A percentile compares a stretch with the other conserved stretches of the same genome.
phyloP scores from a whole-genome alignment of 2,888 invertebrate genomes.

The Noctua fimbriata region DNA sequence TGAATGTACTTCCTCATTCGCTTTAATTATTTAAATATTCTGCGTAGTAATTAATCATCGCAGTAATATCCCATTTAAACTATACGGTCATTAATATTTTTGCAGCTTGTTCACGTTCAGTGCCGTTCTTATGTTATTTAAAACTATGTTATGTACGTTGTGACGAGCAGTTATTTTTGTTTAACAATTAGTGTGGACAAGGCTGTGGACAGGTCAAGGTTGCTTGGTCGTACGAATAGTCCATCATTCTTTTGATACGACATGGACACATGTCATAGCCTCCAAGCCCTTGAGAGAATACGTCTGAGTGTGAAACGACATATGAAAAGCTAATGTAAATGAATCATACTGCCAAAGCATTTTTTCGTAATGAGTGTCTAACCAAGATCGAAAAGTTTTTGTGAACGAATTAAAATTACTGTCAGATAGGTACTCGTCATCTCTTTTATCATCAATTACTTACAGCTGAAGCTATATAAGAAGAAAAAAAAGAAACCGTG shows the following conservation, averaged over 20 bases:
- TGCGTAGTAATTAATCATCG: slow-evolving; percentile 25
- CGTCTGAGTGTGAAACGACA: neutral
- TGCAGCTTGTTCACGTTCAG: slow-evolving; percentile 12
- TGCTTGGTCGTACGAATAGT: slow-evolving; percentile 34
- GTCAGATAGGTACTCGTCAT: neutral
- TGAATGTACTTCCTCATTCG: slow-evolving; percentile 42
- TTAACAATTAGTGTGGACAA: slow-evolving; percentile 17
- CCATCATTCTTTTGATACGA: slow-evolving; percentile 47
- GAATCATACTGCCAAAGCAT: neutral
- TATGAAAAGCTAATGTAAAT: neutral
- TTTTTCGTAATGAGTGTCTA: neutral
- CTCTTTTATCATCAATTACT: too few relatives aligned
- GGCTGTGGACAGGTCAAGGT: slow-evolving; percentile 50
- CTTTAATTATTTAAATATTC: slow-evolving; percentile 33
- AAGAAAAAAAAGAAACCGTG: neutral
- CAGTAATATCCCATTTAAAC: slow-evolving; percentile 23
- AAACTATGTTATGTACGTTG: neutral
- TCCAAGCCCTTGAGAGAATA: slow-evolving; percentile 36
- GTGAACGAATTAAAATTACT: neutral
- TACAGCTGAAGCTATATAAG: neutral
- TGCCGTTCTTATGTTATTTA: slow-evolving; percentile 4
- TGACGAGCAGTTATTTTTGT: slow-evolving; percentile 23
- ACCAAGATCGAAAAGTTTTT: neutral
- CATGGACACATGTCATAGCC: slow-evolving; percentile 41
- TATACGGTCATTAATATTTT: slow-evolving; percentile 34